Evolutionary conservation across 2,797 vertebrate genomes (phyloP), one percentile per base, ranked within the genome.

Genomic region (Microchirus variegatus): DNA sequence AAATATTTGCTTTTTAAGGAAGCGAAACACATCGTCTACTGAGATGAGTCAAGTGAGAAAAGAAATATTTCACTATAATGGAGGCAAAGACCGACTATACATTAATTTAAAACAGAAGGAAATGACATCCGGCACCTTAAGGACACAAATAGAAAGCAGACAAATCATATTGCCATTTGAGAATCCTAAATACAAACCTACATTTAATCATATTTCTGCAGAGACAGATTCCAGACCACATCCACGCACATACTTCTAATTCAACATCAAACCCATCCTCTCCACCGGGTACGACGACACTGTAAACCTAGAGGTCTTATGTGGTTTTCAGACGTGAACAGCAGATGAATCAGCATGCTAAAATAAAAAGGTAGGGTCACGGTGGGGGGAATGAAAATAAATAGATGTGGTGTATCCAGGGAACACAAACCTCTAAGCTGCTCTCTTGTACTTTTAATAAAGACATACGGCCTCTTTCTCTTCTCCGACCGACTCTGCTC

Each of bases 291-390:
- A 89, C 81, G 83, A 78, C 73, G 83, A 76, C 67, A 70, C 85
- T 91, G 93, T 94, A 96, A 96, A 91, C 83, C 85, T 90, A 95
- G 91, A 93, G 87, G 72, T 73, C 87, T 91, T 94, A 93, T 93
- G 93, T 91, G 94, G 92, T 94, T 95, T 95, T 91, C 80, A 82
- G 75, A 91, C 92, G 94, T 94, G 93, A 95, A 90, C 90, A 87
- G 91, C 89, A 89, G 92, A 94, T 97, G 96, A 96, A 93, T 96
- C 95, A 96, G 91, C 87, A 89, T 82, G 92, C 94, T 95, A 97
- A 96, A 95, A 95, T 96, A 96, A 96, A 96, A 95, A 81, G 70
- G 89, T 83, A 84, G 91, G 94, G 93, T 93, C 92, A 93, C 78
- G 19, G 86, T 66, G 69, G 77, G 89, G 90, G 78, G 87, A 89